Base-by-base conservation (phyloP, 2,113 vertebrate genomes). In the Leptosomus discolor region DNA sequence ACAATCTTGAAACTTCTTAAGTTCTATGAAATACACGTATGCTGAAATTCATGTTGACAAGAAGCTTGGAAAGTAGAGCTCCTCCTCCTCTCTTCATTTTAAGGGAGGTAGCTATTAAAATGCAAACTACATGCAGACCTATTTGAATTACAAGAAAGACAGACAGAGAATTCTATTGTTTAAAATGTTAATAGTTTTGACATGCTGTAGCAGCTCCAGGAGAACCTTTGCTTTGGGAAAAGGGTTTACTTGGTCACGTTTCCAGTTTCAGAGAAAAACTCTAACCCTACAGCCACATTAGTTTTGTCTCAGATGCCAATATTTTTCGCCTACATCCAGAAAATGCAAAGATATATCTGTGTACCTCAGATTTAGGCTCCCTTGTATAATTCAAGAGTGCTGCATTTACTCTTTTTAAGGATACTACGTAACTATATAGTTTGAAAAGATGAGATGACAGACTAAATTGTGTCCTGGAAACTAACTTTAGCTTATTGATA, bases 51-150 rank as follows among this genome's bases (percentile, higher is more conserved):
- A 26, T 37, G 84, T 85, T 1, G 2, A 85, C 1, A 1, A 92
- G 51, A 67, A 91, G 30, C 19, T 57, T 95, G 74, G 17, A 96
- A 92, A n/a, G 29, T 18, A 78, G 21, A 73, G 5, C 17, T 75
- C 17, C 30, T 68, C 78, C 48, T 96, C 80, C 65, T 70, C 19
- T 84, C 84, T 83, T 50, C 57, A 86, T 43, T 69, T 67, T 75
- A 84, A 83, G 45, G 88, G 39, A 88, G 15, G 48, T 23, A 85
- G 77, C 56, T 74, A 95, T 84, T 95, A 69, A 96, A 97, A 90
- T 81, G 43, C 12, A 94, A 96, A 91, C 64, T 64, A 83, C 41
- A 81, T 30, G 23, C 51, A 54, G 27, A 75, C 5, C 15, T 90
- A 77, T 48, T 48, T 74, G 60, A 94, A 78, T 32, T 48, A 82